phyloP scores from a whole-genome alignment of 2,888 invertebrate genomes.

The Venusia cambrica region DNA sequence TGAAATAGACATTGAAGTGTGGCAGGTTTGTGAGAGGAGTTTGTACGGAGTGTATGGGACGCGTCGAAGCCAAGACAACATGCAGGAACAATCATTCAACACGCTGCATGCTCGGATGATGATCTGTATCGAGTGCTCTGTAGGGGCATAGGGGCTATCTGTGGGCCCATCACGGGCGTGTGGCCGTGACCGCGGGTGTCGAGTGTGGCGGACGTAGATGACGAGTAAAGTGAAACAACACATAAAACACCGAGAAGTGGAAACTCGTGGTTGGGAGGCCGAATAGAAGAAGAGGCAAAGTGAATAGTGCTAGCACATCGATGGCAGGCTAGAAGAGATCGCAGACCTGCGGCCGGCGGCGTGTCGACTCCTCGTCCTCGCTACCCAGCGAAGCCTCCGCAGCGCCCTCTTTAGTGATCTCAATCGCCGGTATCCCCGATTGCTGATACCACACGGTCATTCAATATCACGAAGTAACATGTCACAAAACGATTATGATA shows the following conservation, averaged over 20 bases:
- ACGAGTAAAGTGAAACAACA: slow-evolving; percentile 70
- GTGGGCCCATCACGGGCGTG: slow-evolving; percentile 24
- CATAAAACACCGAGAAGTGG: slow-evolving; percentile 75
- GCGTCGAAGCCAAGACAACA: slow-evolving; percentile 79
- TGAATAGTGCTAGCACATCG: slow-evolving; percentile 78
- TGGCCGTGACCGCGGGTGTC: slow-evolving; percentile 54
- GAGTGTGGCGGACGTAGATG: slow-evolving; percentile 63
- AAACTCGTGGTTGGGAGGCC: slow-evolving; percentile 70
- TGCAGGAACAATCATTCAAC: slow-evolving; percentile 75
- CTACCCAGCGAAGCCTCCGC: slow-evolving; percentile 87
- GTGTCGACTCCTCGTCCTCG: slow-evolving; percentile 82
- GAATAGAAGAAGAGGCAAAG: slow-evolving; percentile 73
- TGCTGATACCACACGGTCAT: slow-evolving; percentile 77
- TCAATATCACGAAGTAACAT: slow-evolving; percentile 61
- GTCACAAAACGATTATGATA: slow-evolving; percentile 51
- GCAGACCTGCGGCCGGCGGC: slow-evolving; percentile 77
- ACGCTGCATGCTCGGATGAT: slow-evolving; percentile 72
- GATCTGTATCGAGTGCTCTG: slow-evolving; percentile 70
- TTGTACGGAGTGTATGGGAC: slow-evolving; percentile 40
- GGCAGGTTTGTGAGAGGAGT: slow-evolving; percentile 58
- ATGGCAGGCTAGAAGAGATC: slow-evolving; percentile 73
- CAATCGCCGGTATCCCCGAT: slow-evolving; percentile 83
- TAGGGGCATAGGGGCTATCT: slow-evolving; percentile 36
- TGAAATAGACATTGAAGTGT: slow-evolving; percentile 45
- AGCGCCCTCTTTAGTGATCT: slow-evolving; percentile 89